phyloP scores from a whole-genome alignment of 2,888 invertebrate genomes.

The Lasioglossum lativentre region DNA sequence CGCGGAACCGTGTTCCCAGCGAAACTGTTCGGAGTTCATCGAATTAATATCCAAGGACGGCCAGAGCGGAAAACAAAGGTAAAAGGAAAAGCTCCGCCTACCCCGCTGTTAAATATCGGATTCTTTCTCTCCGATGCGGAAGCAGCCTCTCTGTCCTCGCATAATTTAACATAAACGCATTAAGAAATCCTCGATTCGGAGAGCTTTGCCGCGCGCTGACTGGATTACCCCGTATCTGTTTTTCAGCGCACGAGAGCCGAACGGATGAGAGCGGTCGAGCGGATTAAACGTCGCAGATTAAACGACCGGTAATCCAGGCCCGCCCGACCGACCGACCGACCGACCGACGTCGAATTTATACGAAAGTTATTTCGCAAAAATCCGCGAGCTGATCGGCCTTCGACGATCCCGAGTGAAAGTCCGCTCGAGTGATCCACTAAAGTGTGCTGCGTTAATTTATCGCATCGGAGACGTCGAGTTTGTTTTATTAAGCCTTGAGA shows the following conservation, averaged over 20 bases:
- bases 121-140: neutral
- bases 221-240: constrained; percentile 2
- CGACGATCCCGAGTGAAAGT: constrained; percentile 1
- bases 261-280: neutral
- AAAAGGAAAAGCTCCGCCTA: constrained; percentile 3
- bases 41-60: constrained; percentile 41
- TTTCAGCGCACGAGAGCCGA: neutral
- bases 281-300: constrained; percentile 18
- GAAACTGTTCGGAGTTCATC: neutral
- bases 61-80: constrained; percentile 17
- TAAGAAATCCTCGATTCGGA: constrained; percentile 16
- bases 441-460: neutral
- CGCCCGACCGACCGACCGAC: too few relatives aligned
- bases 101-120: constrained; percentile 5
- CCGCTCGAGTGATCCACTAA: neutral
- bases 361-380: constrained; percentile 13
- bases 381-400: neutral
- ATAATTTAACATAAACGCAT: constrained; percentile 26
- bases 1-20: neutral
- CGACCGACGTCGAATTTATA: neutral
- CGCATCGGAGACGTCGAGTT: neutral
- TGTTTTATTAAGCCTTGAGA: neutral
- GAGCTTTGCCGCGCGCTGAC: neutral
- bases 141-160: neutral
- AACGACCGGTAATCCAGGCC: neutral